Evolutionary conservation across 2,888 invertebrate species (phyloP).

Genomic region (Rhingia campestris): DNA sequence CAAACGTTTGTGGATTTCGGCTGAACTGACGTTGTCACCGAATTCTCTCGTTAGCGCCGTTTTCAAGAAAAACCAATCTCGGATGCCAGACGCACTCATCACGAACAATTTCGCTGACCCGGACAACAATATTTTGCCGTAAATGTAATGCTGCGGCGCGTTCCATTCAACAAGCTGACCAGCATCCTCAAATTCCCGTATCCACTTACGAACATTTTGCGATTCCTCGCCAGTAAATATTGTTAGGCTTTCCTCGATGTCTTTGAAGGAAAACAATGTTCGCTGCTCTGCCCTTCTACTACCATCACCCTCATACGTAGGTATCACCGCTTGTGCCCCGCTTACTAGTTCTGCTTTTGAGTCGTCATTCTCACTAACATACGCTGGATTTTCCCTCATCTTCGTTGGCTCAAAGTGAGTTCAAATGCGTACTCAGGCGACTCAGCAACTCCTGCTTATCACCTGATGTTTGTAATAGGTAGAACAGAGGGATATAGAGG

Average conservation of each 20-base stretch:
- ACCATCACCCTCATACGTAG: no score
- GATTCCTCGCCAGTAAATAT: neutral
- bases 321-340: no score
- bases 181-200: conserved; percentile 7
- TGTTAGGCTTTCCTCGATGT: neutral
- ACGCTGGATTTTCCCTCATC: no score
- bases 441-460: no score
- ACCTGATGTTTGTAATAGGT: no score
- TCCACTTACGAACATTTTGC: conserved; percentile 5
- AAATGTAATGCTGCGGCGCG: neutral
- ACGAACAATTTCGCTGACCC: neutral
- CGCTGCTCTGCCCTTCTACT: neutral
- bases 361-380: no score
- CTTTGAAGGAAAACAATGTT: neutral
- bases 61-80: conserved; percentile 2
- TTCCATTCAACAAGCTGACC: neutral
- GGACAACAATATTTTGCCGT: neutral
- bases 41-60: neutral
- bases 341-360: no score
- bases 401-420: no score
- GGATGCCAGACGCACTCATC: neutral
- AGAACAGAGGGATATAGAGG: no score
- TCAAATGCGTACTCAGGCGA: no score
- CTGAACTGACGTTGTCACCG: neutral
- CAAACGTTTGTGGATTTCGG: neutral